Base-by-base conservation (phyloP, 64 coral and sea anemone species). In the Stichodactyla helianthus region DNA sequence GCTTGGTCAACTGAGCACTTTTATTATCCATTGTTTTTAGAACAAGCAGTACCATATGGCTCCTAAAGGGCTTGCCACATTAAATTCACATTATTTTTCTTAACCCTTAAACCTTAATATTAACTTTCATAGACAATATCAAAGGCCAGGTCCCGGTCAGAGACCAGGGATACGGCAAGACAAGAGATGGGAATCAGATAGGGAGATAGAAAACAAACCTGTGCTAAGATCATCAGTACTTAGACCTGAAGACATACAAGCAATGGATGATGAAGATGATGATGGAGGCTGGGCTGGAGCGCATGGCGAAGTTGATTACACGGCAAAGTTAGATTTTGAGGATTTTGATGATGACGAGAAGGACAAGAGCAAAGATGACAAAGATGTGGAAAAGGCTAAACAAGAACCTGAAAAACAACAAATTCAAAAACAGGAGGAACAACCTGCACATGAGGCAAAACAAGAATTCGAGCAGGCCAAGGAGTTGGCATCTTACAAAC, bases 241-340 rank as follows among this genome's bases (percentile, higher is more conserved):
- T 12, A 88, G 93, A 83, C 83, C 93, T 55, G 93, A 95, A 78
- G 97, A 99, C 52, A 99, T 99, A 71, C 90, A 94, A 85, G 97
- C 97, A 68, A 88, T 99, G 83, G 88, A 94, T 68, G 97, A 99
- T 67, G 97, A 99, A 82, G 97, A 92, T 53, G 97, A 99, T 92
- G 97, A 99, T 85, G 97, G 97, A 19, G 97, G 97, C n/a, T 99
- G 97, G 97, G 97, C 97, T 86, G 93, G 93, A 65, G 97, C 93
- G 28, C 97, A 99, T 79, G 90, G 93, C 25, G 97, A 99, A 88
- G 93, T 99, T 53, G 97, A 99, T 85, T 99, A 99, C 64, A 89
- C 90, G 54, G 93, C 93, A 26, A 99, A 99, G 64, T 59, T 99
- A 1, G 92, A 99, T 56, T 99, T 99, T 95, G 97, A 99, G 79